Conservation (phyloP, 2,888 invertebrate species). For the Xanthia icteritia region DNA sequence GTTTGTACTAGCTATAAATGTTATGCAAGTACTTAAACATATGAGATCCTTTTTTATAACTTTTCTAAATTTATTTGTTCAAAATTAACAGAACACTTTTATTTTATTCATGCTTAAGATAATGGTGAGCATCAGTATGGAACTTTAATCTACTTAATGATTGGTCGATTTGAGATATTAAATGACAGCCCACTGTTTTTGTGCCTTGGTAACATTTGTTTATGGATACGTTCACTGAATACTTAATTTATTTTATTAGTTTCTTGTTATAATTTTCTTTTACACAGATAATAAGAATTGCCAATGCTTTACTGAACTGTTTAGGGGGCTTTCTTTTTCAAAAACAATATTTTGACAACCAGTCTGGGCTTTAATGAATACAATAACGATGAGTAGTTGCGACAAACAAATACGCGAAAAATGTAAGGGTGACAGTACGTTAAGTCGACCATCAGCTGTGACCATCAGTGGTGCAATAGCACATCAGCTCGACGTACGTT, state of each 20-base stretch:
- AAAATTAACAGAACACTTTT: background rate
- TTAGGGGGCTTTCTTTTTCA: too few species aligned
- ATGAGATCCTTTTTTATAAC: too few species aligned
- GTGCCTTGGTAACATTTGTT: slow-evolving; percentile 28
- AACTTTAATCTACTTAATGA: slow-evolving; percentile 24
- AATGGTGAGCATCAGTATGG: background rate
- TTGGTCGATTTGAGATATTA: slow-evolving; percentile 26
- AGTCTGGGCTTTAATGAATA: background rate
- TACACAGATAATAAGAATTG: too few species aligned
- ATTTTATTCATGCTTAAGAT: slow-evolving; percentile 17
- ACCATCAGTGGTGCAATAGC: too few species aligned
- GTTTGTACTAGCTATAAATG: background rate
- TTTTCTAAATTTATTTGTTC: background rate
- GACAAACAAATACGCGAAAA: too few species aligned
- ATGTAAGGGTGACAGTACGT: too few species aligned
- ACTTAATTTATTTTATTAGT: background rate
- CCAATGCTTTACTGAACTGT: too few species aligned
- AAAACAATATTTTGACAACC: background rate
- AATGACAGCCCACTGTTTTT: slow-evolving; percentile 39
- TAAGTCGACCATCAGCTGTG: too few species aligned
- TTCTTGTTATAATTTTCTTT: background rate
- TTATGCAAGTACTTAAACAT: background rate
- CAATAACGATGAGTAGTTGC: too few species aligned
- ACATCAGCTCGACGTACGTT: too few species aligned
- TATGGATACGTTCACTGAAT: slow-evolving; percentile 31